Evolutionary conservation across 2,888 invertebrate genomes (phyloP), one percentile per base, ranked within the genome.

Genomic region (Archips crataeganus): DNA sequence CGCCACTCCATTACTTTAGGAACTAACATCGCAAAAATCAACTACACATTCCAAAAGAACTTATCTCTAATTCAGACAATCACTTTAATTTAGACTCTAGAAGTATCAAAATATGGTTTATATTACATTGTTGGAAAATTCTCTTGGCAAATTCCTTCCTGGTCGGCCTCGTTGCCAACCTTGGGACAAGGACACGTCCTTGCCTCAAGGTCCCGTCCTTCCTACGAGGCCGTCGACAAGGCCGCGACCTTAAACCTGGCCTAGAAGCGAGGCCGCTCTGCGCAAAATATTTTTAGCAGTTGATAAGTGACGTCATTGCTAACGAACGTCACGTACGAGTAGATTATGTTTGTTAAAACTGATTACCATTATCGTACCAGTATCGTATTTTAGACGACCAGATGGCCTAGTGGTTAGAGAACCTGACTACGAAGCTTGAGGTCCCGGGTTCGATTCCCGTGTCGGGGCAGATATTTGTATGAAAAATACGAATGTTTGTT

Each of bases 191-290:
- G 82, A 71, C 69, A 34, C 65, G 81, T 78, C 85, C 80, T 82
- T 73, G 69, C 54, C 36, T 45, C 80, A 82, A 87, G 88, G 88
- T 77, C 77, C 49, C 59, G 69, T 69, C 73, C 73, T 73, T 64
- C 63, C 32, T 3, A 1, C 59, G 42, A 73, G 73, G 73, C 64
- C 64, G 5, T 45, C n/a, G 54, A 8, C 39, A 51, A 63, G 63
- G 72, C 67, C 66, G 6, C 13, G 72, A 57, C 68, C 68, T 59
- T 63, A 73, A 68, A 68, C 68, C 57, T 73, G 57, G 39, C 49
- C 68, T 54, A 0, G n/a, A n/a, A 23, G 13, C 45, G 15, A 66
- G 66, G 45, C 54, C 62, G 57, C 45, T 62, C 62, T 57, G 62
- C 67, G 67, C 23, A 62, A 11, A 67, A 68, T 47, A 63, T 72